Conservation (phyloP, 2,113 vertebrate genomes). For the Rhinoderma darwinii region DNA sequence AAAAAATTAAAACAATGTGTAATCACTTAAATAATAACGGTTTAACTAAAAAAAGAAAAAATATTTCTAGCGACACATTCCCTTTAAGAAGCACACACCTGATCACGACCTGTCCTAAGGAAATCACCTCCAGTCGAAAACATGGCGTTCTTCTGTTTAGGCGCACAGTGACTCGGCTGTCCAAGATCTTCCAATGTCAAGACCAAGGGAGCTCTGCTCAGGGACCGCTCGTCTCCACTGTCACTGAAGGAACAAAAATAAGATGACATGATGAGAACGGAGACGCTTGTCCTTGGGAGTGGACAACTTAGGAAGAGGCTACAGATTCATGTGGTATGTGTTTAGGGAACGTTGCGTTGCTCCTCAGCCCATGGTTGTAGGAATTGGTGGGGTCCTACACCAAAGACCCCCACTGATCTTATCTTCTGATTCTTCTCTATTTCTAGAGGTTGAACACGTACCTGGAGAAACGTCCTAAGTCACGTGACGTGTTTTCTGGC, state of each 20-base stretch:
- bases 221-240: conserved; percentile 60
- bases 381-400: too few relatives aligned
- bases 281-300: too few relatives aligned
- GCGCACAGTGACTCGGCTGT: conserved; percentile 47
- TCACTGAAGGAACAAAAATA: conserved; percentile 62
- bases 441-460: conserved; percentile 49
- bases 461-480: conserved; percentile 74
- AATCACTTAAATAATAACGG: too few relatives aligned
- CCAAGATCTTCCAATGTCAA: conserved; percentile 71
- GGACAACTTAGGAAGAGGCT: background rate
- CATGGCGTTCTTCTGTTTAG: conserved; percentile 13
- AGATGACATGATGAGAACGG: background rate
- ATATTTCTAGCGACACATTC: too few relatives aligned
- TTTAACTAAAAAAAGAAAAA: too few relatives aligned
- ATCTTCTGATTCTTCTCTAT: background rate
- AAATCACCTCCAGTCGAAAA: conserved; percentile 23
- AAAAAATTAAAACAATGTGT: too few relatives aligned
- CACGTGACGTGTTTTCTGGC: conserved; percentile 75
- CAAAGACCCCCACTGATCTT: too few relatives aligned
- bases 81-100: conserved; percentile 69
- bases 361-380: too few relatives aligned
- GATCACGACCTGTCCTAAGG: conserved; percentile 64
- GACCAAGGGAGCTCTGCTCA: conserved; percentile 61
- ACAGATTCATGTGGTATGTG: too few relatives aligned
- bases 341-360: too few relatives aligned